Percentiles rank a stretch among this genome's conserved stretches.
Conservation (phyloP, 1,140 invertebrate species). For the Heliconius melpomene region DNA sequence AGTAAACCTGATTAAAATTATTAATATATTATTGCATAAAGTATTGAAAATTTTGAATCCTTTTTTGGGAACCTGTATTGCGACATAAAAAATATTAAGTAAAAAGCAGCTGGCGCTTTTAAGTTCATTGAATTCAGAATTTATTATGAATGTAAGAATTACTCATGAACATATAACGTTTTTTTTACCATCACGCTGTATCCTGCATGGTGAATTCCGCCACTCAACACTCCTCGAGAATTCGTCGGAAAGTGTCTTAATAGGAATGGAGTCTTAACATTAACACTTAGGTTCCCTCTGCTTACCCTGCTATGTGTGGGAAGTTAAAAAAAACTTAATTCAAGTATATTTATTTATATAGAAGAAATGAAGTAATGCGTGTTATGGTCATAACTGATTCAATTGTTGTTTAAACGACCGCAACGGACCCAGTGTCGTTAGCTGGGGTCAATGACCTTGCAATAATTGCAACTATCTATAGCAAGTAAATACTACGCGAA, state of each 20-base stretch:
- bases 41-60: background rate
- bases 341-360: background rate
- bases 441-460: constrained; percentile 15
- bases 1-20: background rate
- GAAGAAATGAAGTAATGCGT: background rate
- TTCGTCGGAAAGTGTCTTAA: too few species aligned
- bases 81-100: background rate
- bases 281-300: background rate
- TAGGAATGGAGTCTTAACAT: background rate
- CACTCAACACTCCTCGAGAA: too few species aligned
- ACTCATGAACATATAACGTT: too few species aligned
- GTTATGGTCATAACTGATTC: background rate
- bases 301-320: background rate
- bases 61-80: background rate
- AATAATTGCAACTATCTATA: constrained; percentile 14
- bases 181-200: background rate
- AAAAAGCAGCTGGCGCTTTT: background rate
- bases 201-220: too few species aligned
- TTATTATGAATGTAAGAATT: background rate
- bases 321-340: background rate
- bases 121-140: background rate
- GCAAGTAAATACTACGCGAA: background rate
- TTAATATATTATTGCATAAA: too few species aligned
- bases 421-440: background rate
- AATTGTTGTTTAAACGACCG: constrained; percentile 13